A percentile compares a stretch with the other conserved stretches of the same genome.
Evolutionary conservation across 1,140 invertebrate species (phyloP).

Genomic region (Matsumurasca onukii): DNA sequence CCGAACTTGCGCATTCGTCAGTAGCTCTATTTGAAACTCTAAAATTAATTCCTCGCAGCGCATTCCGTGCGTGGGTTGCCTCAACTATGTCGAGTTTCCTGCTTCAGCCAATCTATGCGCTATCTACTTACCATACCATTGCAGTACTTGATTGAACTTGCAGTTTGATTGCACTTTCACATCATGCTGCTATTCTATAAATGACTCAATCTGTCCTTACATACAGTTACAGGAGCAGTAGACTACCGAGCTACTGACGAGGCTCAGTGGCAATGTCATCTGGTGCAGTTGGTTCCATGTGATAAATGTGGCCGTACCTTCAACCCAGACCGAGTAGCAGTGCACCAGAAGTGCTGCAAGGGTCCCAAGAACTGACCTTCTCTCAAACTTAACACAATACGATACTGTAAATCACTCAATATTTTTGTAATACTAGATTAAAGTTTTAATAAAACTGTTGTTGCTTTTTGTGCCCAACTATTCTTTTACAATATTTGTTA

Average conservation of each 20-base stretch:
- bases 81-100: too few relatives aligned
- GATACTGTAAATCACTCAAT: not conserved
- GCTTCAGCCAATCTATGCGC: too few relatives aligned
- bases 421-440: slow-evolving; percentile 14
- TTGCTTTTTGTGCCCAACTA: not conserved
- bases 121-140: too few relatives aligned
- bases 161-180: too few relatives aligned
- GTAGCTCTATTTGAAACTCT: too few relatives aligned
- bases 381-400: too few relatives aligned
- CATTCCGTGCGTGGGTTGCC: too few relatives aligned
- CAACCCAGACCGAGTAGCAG: slow-evolving; percentile 62
- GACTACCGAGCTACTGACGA: slow-evolving; percentile 55
- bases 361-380: slow-evolving; percentile 30
- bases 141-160: too few relatives aligned
- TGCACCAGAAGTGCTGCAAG: slow-evolving; percentile 66
- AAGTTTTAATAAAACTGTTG: not conserved
- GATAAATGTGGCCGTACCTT: slow-evolving; percentile 67
- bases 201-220: too few relatives aligned
- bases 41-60: too few relatives aligned
- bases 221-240: slow-evolving; percentile 51
- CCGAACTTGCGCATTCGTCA: too few relatives aligned
- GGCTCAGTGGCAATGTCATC: slow-evolving; percentile 58
- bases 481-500: not conserved
- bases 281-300: slow-evolving; percentile 62
- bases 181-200: too few relatives aligned